These are phyloP conservation scores for Calameuta idolon DNA, from an alignment of 2,888 invertebrate genomes.

Conservation along the genomic window DNA sequence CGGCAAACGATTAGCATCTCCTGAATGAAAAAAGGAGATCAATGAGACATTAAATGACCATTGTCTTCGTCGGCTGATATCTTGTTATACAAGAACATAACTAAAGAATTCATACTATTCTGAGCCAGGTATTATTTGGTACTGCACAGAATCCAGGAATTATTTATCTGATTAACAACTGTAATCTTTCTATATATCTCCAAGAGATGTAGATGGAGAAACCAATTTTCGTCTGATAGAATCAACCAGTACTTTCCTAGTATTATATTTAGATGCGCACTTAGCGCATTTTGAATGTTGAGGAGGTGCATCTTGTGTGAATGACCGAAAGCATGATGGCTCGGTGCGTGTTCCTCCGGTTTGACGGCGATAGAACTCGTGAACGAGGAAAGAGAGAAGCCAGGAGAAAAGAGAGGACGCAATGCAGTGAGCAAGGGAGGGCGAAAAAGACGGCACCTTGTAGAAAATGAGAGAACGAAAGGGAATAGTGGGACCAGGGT, in stretches of 20 bases:
- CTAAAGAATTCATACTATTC: neutral
- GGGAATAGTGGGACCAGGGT: conserved; percentile 5
- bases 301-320: conserved; percentile 55
- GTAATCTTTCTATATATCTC: neutral
- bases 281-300: conserved; percentile 45
- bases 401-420: conserved; percentile 10
- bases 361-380: conserved; percentile 36
- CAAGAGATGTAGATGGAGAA: neutral
- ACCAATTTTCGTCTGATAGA: neutral
- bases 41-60: neutral
- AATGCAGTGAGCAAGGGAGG: conserved; percentile 1
- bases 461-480: conserved; percentile 2
- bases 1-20: neutral
- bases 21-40: neutral
- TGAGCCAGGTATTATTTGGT: neutral
- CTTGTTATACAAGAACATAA: neutral
- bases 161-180: neutral
- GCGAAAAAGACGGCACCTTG: conserved; percentile 16
- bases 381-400: conserved; percentile 30
- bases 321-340: conserved; percentile 51
- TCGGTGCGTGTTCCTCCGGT: conserved; percentile 35
- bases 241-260: conserved; percentile 14
- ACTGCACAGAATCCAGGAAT: neutral
- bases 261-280: conserved; percentile 49
- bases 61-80: neutral